A percentile compares a stretch with the other conserved stretches of the same genome.
phyloP scores from a whole-genome alignment of 53 echinoderm and acorn worm species.

The Hippasteria phrygiana region DNA sequence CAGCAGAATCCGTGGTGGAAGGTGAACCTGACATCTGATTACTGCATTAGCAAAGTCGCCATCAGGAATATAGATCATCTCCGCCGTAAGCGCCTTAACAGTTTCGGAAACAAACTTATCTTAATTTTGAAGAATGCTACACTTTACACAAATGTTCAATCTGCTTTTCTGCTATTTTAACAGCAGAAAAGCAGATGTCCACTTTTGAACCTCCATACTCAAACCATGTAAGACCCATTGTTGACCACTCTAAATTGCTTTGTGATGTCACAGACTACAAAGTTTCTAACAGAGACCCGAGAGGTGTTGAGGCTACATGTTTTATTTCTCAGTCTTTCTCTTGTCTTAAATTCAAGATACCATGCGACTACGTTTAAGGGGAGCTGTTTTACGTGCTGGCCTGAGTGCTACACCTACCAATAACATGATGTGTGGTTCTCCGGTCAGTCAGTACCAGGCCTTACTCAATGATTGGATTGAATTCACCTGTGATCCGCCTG shows the following conservation, averaged over 20 bases:
- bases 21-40: conserved; percentile 12
- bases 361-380: not conserved
- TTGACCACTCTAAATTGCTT: too few species aligned
- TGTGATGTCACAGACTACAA: too few species aligned
- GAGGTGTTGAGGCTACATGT: not conserved
- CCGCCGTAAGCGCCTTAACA: not conserved
- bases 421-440: not conserved
- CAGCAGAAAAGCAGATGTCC: not conserved
- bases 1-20: conserved; percentile 32
- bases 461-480: conserved; percentile 26
- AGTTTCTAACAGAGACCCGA: too few species aligned
- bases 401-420: not conserved
- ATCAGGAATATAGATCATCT: not conserved
- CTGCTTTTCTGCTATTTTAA: not conserved
- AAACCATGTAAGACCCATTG: not conserved
- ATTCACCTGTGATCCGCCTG: not conserved
- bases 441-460: not conserved
- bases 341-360: not conserved
- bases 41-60: conserved; percentile 14
- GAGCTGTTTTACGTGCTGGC: not conserved
- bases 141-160: not conserved
- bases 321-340: not conserved
- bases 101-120: not conserved
- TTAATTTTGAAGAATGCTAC: not conserved
- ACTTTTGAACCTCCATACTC: not conserved